Base-by-base conservation (phyloP, 2,888 invertebrate genomes). In the Amaurobius ferox region DNA sequence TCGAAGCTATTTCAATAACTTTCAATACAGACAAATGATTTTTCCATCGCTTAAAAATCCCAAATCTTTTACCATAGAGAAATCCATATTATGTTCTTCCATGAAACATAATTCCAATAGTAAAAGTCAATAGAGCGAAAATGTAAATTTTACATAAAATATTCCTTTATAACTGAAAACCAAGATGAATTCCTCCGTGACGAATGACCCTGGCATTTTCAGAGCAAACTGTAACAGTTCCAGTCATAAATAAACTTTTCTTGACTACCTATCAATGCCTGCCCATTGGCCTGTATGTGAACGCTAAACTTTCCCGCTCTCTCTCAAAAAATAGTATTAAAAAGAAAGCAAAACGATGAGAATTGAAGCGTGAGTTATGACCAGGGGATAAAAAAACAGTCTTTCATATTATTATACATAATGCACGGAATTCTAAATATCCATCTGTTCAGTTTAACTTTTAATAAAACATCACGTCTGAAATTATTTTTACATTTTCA, bases 181-280 rank as follows among this genome's bases (percentile, higher is more conserved):
- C 23, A 55, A 23, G 16, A 23, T 23, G 9, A 35, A 9, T 35
- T 35, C 35, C 23, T 23, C 5, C 23, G 23, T 55, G 55, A 55
- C 55, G 55, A 55, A 55, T 55, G 55, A 55, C 23, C 19, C 55
- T 55, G 55, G 55, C 55, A 55, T 55, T 23, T 55, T 23, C 23
- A 55, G 23, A 55, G 23, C 23, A 55, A 23, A 55, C 55, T 23
- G 55, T 23, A 23, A 0, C 19, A 23, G 19, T 55, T 55, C 19
- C 16, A 16, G 23, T 16, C 23, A 55, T 55, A 23, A 55, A 55
- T 55, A 55, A 55, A 3, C 5, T 1, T 55, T 23, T 55, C 5
- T 23, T 5, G 19, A 23, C 23, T 23, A 1, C 55, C 1, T 3
- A 55, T 23, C 5, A 19, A 9, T 2, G 3, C 23, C 23, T 55